These are phyloP conservation scores for Alviniconcha strummeri DNA, from an alignment of 2,888 invertebrate species.

Conservation along the genomic window DNA sequence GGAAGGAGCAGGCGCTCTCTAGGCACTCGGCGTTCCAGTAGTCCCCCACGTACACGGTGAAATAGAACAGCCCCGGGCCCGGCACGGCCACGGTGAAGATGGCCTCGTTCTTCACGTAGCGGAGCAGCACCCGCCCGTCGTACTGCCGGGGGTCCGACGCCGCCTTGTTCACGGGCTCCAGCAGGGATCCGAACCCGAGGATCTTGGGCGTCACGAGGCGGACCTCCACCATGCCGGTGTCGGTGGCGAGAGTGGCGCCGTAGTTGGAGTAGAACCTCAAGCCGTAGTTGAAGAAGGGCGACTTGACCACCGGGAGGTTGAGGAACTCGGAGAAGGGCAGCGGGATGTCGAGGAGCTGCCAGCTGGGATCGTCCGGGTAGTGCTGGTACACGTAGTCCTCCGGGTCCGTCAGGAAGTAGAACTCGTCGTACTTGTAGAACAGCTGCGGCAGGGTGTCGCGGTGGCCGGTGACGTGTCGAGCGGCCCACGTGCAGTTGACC, in stretches of 20 bases:
- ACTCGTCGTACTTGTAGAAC: slow-evolving; percentile 71
- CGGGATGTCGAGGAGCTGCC: slow-evolving; percentile 75
- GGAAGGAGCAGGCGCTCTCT: slow-evolving; percentile 70
- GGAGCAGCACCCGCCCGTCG: slow-evolving; percentile 62
- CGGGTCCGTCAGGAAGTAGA: slow-evolving; percentile 73
- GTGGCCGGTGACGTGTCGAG: slow-evolving; percentile 79
- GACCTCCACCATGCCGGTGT: slow-evolving; percentile 67
- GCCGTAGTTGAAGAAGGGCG: slow-evolving; percentile 74
- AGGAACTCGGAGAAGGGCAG: slow-evolving; percentile 75
- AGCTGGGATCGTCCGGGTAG: slow-evolving; percentile 70
- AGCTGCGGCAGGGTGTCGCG: slow-evolving; percentile 64
- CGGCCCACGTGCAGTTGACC: slow-evolving; percentile 99
- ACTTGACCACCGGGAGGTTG: slow-evolving; percentile 74
- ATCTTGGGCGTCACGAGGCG: slow-evolving; percentile 64
- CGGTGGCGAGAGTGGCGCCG: slow-evolving; percentile 63
- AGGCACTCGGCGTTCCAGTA: slow-evolving; percentile 69
- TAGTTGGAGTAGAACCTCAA: slow-evolving; percentile 66
- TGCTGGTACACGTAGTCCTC: slow-evolving; percentile 73
- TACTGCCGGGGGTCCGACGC: slow-evolving; percentile 51
- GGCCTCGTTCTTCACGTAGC: slow-evolving; percentile 64
- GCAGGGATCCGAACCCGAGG: slow-evolving; percentile 63
- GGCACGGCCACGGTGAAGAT: slow-evolving; percentile 73
- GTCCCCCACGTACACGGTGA: slow-evolving; percentile 72
- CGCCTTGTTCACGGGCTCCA: slow-evolving; percentile 61
- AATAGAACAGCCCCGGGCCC: slow-evolving; percentile 71